Evolutionary conservation across 92 coral and sea anemone species (phyloP), one percentile per base, ranked within the genome.

Genomic region (Zoanthus sansibaricus): DNA sequence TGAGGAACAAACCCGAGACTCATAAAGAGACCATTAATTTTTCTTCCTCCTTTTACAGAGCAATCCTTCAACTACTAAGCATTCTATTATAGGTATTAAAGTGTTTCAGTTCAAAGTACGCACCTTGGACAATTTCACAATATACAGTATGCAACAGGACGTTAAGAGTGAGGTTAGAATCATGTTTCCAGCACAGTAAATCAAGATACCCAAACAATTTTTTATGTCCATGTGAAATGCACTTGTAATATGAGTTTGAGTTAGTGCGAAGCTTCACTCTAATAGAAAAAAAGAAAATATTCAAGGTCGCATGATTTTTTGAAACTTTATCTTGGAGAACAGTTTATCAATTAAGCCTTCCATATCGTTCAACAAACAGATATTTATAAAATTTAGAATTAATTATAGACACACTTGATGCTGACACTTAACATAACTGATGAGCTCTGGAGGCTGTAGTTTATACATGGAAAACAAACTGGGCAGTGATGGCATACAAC

Each of bases 181-280:
- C 87, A 54, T 87, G 90, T 3, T 69, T 69, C 52, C 90, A 87
- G 12, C 71, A 44, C 82, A 80, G 30, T 5, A 79, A 51, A 56
- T 88, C 79, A 1, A 88, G 13, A 25, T 32, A 87, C 7, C 46
- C 17, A 25, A 88, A 51, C 33, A 79, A 16, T 16, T 71, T 33
- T 80, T 62, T 80, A 20, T 88, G 9, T 5, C 87, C 75, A 59
- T 88, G 91, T 42, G 88, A 82, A 15, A 83, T 0, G 78, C 88
- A 45, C 77, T 78, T 8, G 72, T 82, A 7, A 83, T 74, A n/a
- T 73, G 91, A 4, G 61, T 75, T 54, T 20, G 4, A 88, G 78
- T 18, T 48, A 75, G 32, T 74, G 91, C 51, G 25, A 25, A 25
- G 25, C 25, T 25, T 25, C 25, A 25, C 20, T 64, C 90, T 77